Conservation (phyloP, 64 coral and sea anemone genomes). For the Catalaphyllia jardinei region DNA sequence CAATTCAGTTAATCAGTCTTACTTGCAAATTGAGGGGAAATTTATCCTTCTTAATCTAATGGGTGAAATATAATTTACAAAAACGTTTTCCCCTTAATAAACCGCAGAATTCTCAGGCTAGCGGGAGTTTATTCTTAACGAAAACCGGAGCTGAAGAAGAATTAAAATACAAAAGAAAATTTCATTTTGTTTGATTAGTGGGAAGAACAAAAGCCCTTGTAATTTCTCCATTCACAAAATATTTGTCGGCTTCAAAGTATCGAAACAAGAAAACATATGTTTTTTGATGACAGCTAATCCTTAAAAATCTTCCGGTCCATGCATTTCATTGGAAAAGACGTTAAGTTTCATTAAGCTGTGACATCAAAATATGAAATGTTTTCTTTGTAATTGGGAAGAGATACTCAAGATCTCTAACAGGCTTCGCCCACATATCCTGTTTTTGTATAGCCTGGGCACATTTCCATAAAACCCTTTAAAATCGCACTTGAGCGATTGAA, state of each 20-base stretch:
- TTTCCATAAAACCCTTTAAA: slow-evolving; percentile 6
- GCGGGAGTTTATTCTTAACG: slow-evolving; percentile 5
- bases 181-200: slow-evolving; percentile 16
- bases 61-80: neutral
- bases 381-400: slow-evolving; percentile 11
- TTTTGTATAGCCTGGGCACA: neutral
- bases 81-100: slow-evolving; percentile 8
- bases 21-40: neutral
- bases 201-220: neutral
- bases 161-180: slow-evolving; percentile 18
- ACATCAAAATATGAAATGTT: neutral
- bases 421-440: slow-evolving; percentile 1
- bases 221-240: neutral
- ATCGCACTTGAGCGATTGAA: neutral
- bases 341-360: neutral
- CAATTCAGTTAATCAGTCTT: neutral
- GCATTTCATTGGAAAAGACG: neutral
- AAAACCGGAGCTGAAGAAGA: neutral
- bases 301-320: neutral
- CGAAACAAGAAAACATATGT: neutral
- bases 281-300: neutral
- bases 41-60: neutral
- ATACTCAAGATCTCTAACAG: slow-evolving; percentile 6
- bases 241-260: neutral
- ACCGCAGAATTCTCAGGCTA: neutral